Evolutionary conservation across 2,888 invertebrate genomes (phyloP), one percentile per base, ranked within the genome.

Genomic region (Pachliopta kotzebuea): DNA sequence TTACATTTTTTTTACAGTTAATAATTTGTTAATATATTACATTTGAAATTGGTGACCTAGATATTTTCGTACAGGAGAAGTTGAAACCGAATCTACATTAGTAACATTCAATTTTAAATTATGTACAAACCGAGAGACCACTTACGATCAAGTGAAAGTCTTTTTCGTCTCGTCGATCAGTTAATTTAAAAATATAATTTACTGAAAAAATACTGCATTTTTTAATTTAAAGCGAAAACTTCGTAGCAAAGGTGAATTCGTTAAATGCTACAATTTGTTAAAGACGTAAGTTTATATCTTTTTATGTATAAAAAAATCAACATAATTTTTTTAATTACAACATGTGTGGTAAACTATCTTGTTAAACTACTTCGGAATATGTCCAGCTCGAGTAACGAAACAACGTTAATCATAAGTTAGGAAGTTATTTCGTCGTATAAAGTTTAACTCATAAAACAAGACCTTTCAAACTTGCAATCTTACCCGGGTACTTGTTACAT

Each of bases 361-460:
- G 31, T 54, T 58, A 58, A 57, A 61, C 45, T 61, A 65, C 54
- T 65, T 24, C 42, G 20, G 53, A 26, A 54, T 31, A 58, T 61
- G 57, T 61, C 54, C 61, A 53, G 45, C 52, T 24, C 31, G 4
- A 61, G 57, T n/a, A 45, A 45, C 65, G 52, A 65, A 61, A 65
- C 54, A 65, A 61, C 61, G 61, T 61, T 65, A 61, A 65, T 65
- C 65, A 61, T 61, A 65, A 65, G 57, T 65, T 61, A 45, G 31
- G 52, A 65, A 65, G 65, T 65, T 65, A 61, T 65, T 56, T 61
- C 61, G 56, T 54, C 65, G 54, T 57, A 61, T 65, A 65, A 65
- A 65, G 65, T 65, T 65, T 58, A 58, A 54, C 65, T 65, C 65
- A 45, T 65, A 65, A 65, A 65, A 61, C 61, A 65, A 65, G 65